phyloP scores from a whole-genome alignment of 1,140 invertebrate species.

The Magallana gigas region DNA sequence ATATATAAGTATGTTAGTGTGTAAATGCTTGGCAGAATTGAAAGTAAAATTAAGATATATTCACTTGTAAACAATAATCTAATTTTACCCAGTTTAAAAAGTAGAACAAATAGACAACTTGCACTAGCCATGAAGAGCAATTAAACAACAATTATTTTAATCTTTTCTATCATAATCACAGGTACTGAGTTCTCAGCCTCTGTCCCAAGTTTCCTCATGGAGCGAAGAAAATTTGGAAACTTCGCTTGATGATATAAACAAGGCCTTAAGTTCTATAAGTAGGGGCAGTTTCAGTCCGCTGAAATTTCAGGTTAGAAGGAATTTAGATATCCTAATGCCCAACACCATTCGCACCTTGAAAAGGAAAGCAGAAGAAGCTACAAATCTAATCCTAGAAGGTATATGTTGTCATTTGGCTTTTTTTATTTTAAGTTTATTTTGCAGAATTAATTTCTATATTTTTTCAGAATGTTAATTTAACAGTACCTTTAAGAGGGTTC shows the following conservation, averaged over 20 bases:
- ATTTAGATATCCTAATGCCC: background rate
- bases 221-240: background rate
- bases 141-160: too few species aligned
- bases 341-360: background rate
- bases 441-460: background rate
- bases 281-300: background rate
- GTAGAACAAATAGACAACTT: too few species aligned
- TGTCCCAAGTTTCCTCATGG: background rate
- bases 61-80: too few species aligned
- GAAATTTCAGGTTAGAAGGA: background rate
- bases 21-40: too few species aligned
- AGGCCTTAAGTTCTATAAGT: background rate
- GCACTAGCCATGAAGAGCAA: too few species aligned
- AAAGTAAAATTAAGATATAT: too few species aligned
- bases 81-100: too few species aligned
- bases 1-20: too few species aligned
- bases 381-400: background rate
- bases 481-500: too few species aligned
- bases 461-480: background rate
- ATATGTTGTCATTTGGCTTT: background rate
- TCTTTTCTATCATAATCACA: background rate
- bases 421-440: background rate
- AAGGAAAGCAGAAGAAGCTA: background rate
- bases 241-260: background rate
- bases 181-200: background rate